Evolutionary conservation across 2,888 invertebrate species (phyloP).

Genomic region (Sarcophaga carnaria): DNA sequence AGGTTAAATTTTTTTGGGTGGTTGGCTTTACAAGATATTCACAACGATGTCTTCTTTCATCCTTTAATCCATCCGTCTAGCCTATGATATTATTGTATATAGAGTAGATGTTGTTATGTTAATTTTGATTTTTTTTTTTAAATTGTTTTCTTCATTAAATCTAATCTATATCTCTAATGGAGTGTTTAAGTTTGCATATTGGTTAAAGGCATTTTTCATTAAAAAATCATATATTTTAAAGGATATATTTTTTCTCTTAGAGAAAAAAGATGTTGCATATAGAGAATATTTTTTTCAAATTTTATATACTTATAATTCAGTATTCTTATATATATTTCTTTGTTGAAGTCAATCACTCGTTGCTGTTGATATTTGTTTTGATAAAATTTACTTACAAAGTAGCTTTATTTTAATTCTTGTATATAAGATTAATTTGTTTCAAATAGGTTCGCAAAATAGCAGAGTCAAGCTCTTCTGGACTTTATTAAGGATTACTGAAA

Average conservation of each 20-base stretch:
- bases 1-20: conserved; percentile 70
- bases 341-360: conserved; percentile 46
- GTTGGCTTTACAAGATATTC: conserved; percentile 40
- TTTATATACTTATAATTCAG: neutral
- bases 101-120: conserved; percentile 52
- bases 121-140: conserved; percentile 61
- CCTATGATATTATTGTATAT: conserved; percentile 28
- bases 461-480: conserved; percentile 45
- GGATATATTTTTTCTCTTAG: conserved; percentile 33
- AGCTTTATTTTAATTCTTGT: conserved; percentile 42
- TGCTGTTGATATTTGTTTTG: conserved; percentile 42
- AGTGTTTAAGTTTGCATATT: conserved; percentile 75
- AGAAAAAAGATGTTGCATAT: conserved; percentile 29
- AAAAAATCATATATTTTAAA: conserved; percentile 23
- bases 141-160: conserved; percentile 63
- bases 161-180: conserved; percentile 76
- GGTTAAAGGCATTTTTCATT: conserved; percentile 29
- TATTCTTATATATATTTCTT: conserved; percentile 1
- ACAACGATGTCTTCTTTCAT: conserved; percentile 46
- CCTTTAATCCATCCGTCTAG: conserved; percentile 43
- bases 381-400: conserved; percentile 64
- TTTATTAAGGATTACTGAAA: conserved; percentile 57
- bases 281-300: conserved; percentile 13
- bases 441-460: conserved; percentile 54
- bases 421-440: conserved; percentile 41